Conservation (phyloP, 2,113 vertebrate genomes). For the Lipophrys pholis region DNA sequence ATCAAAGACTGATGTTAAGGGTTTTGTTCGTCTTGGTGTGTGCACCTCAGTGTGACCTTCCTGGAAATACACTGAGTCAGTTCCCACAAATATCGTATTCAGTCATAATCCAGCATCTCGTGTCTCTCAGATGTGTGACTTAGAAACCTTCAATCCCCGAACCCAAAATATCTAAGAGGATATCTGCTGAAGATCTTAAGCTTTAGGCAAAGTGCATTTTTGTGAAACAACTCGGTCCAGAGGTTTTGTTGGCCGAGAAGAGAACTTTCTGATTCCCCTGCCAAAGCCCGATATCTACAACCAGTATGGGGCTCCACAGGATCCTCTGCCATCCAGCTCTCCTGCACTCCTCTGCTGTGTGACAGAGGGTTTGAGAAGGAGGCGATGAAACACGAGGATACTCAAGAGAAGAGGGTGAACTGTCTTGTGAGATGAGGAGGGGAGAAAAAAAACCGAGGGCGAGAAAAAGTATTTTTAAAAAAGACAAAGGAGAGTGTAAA, state of each 20-base stretch:
- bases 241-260: conserved; percentile 7
- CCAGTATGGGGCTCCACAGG: conserved; percentile 1
- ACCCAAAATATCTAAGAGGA: conserved; percentile 4
- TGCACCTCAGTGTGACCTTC: not conserved
- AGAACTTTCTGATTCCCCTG: conserved; percentile 11
- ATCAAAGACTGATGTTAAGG: too few species aligned
- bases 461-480: conserved; percentile 10
- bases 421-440: conserved; percentile 4
- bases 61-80: conserved; percentile 8
- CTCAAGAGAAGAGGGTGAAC: conserved; percentile 35
- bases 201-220: conserved; percentile 10
- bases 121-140: not conserved
- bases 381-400: conserved; percentile 18
- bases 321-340: conserved; percentile 3
- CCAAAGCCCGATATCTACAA: conserved; percentile 25
- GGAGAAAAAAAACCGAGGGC: conserved; percentile 8
- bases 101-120: conserved; percentile 12
- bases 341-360: conserved; percentile 6
- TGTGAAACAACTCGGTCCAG: conserved; percentile 14
- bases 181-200: conserved; percentile 9
- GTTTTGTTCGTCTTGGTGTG: not conserved
- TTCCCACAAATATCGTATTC: conserved; percentile 21
- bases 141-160: conserved; percentile 2
- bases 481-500: conserved; percentile 10
- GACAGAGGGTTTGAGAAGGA: conserved; percentile 47